These are phyloP conservation scores for Loriculus beryllinus DNA, from an alignment of 2,797 vertebrate genomes.

Conservation along the genomic window DNA sequence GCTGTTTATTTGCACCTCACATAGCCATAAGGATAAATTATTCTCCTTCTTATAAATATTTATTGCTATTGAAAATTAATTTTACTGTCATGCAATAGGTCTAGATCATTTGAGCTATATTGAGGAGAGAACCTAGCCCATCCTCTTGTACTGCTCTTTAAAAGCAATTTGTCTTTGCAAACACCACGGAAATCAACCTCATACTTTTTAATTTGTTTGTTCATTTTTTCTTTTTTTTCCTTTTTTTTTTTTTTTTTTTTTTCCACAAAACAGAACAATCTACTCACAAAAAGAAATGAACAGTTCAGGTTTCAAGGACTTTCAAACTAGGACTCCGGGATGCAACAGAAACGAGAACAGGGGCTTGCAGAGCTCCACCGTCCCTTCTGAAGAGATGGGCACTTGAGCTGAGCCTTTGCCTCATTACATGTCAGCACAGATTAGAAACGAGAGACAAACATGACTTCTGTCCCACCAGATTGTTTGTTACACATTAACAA, in stretches of 20 bases:
- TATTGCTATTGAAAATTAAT: not conserved
- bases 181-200: not conserved
- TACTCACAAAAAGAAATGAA: slow-evolving; percentile 56
- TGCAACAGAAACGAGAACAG: slow-evolving; percentile 54
- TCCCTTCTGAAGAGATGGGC: slow-evolving; percentile 9
- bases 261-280: slow-evolving; percentile 54
- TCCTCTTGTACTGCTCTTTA: not conserved
- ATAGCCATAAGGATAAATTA: not conserved
- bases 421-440: slow-evolving; percentile 59
- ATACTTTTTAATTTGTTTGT: not conserved
- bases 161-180: not conserved
- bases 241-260: too few relatives aligned
- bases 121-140: not conserved
- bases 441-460: slow-evolving; percentile 74
- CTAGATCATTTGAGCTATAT: not conserved
- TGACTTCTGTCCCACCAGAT: slow-evolving; percentile 54
- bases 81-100: not conserved
- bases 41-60: not conserved
- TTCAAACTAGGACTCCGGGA: slow-evolving; percentile 33
- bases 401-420: slow-evolving; percentile 44
- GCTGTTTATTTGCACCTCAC: not conserved
- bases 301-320: slow-evolving; percentile 57
- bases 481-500: slow-evolving; percentile 73
- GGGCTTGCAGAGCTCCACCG: slow-evolving; percentile 29
- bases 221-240: too few relatives aligned